A percentile compares a stretch with the other conserved stretches of the same genome.
phyloP scores from a whole-genome alignment of 2,888 invertebrate species.

The Pseudolycoriella hygida region DNA sequence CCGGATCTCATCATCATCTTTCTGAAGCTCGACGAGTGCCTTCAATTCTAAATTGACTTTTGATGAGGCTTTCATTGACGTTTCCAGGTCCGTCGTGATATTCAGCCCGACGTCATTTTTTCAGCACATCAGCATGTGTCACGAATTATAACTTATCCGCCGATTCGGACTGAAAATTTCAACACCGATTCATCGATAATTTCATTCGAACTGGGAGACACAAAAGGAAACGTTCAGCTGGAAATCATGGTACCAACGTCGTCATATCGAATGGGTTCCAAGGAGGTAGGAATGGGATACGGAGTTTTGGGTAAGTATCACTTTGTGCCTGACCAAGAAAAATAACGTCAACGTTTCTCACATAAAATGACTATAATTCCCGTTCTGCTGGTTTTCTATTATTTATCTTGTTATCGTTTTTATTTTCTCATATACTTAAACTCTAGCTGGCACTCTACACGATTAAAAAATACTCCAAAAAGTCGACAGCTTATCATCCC shows the following conservation, averaged over 20 bases:
- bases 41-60: too few relatives aligned
- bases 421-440: too few relatives aligned
- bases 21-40: conserved; percentile 5
- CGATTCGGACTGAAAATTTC: conserved; percentile 1
- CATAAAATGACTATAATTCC: not conserved
- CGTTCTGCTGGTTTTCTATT: too few relatives aligned
- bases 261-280: conserved; percentile 90
- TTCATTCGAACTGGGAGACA: not conserved
- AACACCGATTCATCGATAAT: not conserved
- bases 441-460: not conserved
- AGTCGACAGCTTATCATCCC: not conserved
- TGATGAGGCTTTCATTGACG: too few relatives aligned
- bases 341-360: not conserved
- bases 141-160: conserved; percentile 9
- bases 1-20: too few relatives aligned
- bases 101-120: conserved; percentile 44
- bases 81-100: too few relatives aligned
- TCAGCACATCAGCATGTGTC: conserved; percentile 47
- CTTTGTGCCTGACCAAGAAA: too few relatives aligned
- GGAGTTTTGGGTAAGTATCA: conserved; percentile 49
- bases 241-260: conserved; percentile 88
- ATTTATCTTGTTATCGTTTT: too few relatives aligned
- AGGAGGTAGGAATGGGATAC: conserved; percentile 70
- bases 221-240: conserved; percentile 17
- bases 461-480: not conserved